Base-by-base conservation (phyloP, 2,113 vertebrate species). In the Pterocles burchelli region DNA sequence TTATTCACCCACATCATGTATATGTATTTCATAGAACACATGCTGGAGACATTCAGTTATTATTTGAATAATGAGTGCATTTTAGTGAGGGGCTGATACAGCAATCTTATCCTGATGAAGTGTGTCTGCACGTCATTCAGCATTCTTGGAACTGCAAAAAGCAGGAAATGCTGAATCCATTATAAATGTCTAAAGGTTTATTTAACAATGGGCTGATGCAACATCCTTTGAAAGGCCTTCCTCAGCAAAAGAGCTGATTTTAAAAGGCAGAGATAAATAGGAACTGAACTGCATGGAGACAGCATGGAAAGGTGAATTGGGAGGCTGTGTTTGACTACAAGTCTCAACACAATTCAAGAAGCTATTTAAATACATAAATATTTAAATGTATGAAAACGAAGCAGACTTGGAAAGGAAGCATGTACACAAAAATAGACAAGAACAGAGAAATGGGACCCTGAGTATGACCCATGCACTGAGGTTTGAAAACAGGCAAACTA, bases 111-210 rank as follows among this genome's bases (percentile, higher is more conserved):
- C 96, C 93, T 96, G 95, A 96, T 96, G 95, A 95, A 96, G 90
- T 86, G 92, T 89, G 90, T 83, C 85, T 96, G 92, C 90, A 93
- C 86, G 79, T 96, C 93, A 97, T 93, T 94, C 93, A 89, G 95
- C 93, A 89, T 96, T 95, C 94, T 89, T 90, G 85, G 95, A 95
- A 72, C 68, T 65, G 80, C 21, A 94, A 85, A 95, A 96, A 92
- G 92, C 90, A 96, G 96, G 93, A 95, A 97, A 94, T 93, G 94
- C 90, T 96, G 97, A 96, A 95, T 95, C 96, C 72, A 95, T 96
- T 95, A 93, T 71, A 93, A 90, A 93, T 55, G 68, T 94, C 80
- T 96, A 94, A 94, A 96, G 93, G 97, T 94, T 97, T 94, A 95
- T 90, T 95, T 92, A 96, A 96, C 91, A 96, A 96, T 91, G 92